Conservation (phyloP, 2,797 vertebrate species). For the Cynodonichthys magdalenae region DNA sequence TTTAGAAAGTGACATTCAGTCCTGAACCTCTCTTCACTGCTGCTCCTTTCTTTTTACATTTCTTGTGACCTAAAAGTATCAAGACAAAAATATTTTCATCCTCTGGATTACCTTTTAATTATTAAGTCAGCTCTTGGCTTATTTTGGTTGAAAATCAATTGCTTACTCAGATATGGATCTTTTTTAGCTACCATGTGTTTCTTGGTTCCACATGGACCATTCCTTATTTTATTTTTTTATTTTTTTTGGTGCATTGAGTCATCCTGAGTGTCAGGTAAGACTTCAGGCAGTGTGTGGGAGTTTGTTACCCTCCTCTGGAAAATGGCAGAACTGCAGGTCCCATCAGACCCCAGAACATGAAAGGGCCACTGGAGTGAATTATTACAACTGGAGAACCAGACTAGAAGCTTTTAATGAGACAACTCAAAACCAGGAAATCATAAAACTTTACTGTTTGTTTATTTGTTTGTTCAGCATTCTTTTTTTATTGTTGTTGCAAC, state of each 20-base stretch:
- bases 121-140: slow-evolving; percentile 6
- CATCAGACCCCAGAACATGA: slow-evolving; percentile 3
- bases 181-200: slow-evolving; percentile 84
- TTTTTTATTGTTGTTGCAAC: slow-evolving; percentile 15
- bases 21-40: slow-evolving; percentile 33
- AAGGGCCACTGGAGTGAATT: slow-evolving; percentile 5
- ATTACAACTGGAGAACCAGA: slow-evolving; percentile 14
- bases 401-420: slow-evolving; percentile 31
- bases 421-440: slow-evolving; percentile 11
- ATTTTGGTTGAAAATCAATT: slow-evolving; percentile 18
- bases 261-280: slow-evolving; percentile 62
- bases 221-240: slow-evolving; percentile 58
- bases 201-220: slow-evolving; percentile 90
- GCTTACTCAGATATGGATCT: slow-evolving; percentile 58
- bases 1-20: slow-evolving; percentile 44
- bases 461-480: background rate
- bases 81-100: slow-evolving; percentile 8
- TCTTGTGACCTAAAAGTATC: background rate
- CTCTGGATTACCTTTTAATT: background rate
- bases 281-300: slow-evolving; percentile 65
- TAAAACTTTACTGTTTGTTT: slow-evolving; percentile 1
- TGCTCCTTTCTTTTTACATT: slow-evolving; percentile 13
- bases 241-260: slow-evolving; percentile 46
- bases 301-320: slow-evolving; percentile 76
- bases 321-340: slow-evolving; percentile 61